A percentile compares a stretch with the other conserved stretches of the same genome.
Conservation (phyloP, 2,888 invertebrate genomes). For the Drosophila paranaensis region DNA sequence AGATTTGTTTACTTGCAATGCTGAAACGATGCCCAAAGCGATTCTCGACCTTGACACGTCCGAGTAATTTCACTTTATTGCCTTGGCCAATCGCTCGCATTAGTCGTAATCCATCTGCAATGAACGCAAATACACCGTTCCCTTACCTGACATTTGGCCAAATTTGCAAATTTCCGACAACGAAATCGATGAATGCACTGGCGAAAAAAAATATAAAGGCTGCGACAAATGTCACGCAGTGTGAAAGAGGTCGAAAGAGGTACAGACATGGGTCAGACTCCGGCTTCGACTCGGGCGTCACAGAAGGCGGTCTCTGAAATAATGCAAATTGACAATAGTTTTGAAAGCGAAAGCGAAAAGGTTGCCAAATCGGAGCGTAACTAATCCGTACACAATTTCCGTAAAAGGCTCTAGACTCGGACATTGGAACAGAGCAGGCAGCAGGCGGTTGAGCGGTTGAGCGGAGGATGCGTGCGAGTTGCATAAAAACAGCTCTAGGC, state of each 20-base stretch:
- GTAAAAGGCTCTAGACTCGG: conserved; percentile 28
- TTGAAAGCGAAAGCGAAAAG: conserved; percentile 61
- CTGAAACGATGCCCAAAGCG: conserved; percentile 8
- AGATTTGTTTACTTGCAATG: neutral
- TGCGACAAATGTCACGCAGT: conserved; percentile 50
- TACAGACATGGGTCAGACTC: conserved; percentile 27
- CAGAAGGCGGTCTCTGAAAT: conserved; percentile 72
- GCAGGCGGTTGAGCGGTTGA: conserved; percentile 10
- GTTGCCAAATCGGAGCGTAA: conserved; percentile 72
- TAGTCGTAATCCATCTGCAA: conserved; percentile 77
- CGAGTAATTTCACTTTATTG: conserved; percentile 71
- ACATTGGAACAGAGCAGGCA: conserved; percentile 9
- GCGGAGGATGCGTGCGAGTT: conserved; percentile 24
- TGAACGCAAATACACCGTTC: conserved; percentile 36
- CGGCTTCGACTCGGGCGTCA: conserved; percentile 15
- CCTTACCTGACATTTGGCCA: conserved; percentile 75
- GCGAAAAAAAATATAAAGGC: conserved; percentile 30
- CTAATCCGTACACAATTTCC: conserved; percentile 60
- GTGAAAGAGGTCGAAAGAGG: conserved; percentile 74
- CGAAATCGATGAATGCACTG: conserved; percentile 70
- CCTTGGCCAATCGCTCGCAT: conserved; percentile 71
- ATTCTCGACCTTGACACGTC: conserved; percentile 68
- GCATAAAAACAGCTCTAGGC: conserved; percentile 39
- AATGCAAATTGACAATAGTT: conserved; percentile 80
- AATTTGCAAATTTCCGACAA: conserved; percentile 67